Base-by-base conservation (phyloP, 2,888 invertebrate genomes). In the Schizaphis graminum region DNA sequence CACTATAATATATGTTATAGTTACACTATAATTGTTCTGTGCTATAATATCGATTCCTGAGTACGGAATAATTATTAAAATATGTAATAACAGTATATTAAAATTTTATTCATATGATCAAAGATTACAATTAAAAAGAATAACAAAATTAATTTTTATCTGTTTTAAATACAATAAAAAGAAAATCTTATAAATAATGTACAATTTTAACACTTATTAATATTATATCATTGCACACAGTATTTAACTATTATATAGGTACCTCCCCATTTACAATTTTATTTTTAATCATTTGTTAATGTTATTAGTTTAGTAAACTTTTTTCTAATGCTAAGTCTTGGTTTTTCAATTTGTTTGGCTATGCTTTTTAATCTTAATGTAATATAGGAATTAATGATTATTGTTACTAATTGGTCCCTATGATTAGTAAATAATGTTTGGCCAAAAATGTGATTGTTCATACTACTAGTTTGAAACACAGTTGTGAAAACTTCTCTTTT, bases 381-480 rank as follows among this genome's bases (percentile, higher is more conserved):
- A 47, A 86, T 47, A 86, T 86, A 86, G 26, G 86, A 47, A 86
- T 86, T 86, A 47, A 86, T 86, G 44, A 86, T 86, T 86, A 86
- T 47, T 86, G 86, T 47, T 47, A 86, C 56, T 56, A 86, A 47
- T 86, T 86, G 86, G 86, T 86, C 86, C 86, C 47, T 86, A 86
- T 86, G 86, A 86, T 86, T 47, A 86, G 86, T 47, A 86, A 86
- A 86, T 86, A 86, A 86, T 86, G 47, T 86, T 86, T 86, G 86
- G 47, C 86, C 86, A 86, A 86, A 44, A 47, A 86, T 47, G 86
- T 47, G 86, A 86, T 26, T 86, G 47, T 86, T 49, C 86, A 86
- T 47, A 86, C 49, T 86, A 86, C 86, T 86, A 77, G 77, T 35
- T 35, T 77, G 28, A 86, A 86, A 86, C 86, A 86, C 49, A 49